phyloP scores from a whole-genome alignment of 30 jellyfish, hydroid and myxozoan genomes.

The Chironex yamaguchii region DNA sequence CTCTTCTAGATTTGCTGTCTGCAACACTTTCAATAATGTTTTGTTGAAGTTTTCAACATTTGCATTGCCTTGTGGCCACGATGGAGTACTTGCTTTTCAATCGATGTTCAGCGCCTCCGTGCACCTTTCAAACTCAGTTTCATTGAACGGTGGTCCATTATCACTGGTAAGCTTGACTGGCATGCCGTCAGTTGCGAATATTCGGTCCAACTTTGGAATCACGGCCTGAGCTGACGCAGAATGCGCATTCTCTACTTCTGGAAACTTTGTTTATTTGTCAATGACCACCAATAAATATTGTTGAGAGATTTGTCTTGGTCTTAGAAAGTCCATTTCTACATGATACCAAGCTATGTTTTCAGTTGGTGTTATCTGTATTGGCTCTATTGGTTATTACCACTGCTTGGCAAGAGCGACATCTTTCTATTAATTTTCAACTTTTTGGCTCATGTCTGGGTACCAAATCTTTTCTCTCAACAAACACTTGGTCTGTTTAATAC shows the following conservation, averaged over 20 bases:
- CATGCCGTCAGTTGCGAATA: constrained; percentile 71
- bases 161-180: constrained; percentile 41
- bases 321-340: constrained; percentile 66
- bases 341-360: constrained; percentile 58
- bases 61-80: background rate
- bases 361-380: constrained; percentile 54
- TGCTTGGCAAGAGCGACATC: constrained; percentile 72
- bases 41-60: background rate
- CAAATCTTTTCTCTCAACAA: constrained; percentile 60
- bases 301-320: constrained; percentile 66
- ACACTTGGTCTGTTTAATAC: constrained; percentile 55
- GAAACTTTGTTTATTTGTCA: constrained; percentile 52
- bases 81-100: too few relatives aligned
- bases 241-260: constrained; percentile 68
- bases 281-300: constrained; percentile 48
- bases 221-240: constrained; percentile 66
- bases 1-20: background rate
- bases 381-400: constrained; percentile 40
- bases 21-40: background rate
- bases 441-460: constrained; percentile 54
- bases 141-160: constrained; percentile 66
- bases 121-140: background rate
- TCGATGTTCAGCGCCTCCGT: background rate
- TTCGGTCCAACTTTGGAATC: constrained; percentile 35
- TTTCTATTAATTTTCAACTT: constrained; percentile 9